Conservation (phyloP, 2,113 vertebrate genomes). For the Anarrhichthys ocellatus region DNA sequence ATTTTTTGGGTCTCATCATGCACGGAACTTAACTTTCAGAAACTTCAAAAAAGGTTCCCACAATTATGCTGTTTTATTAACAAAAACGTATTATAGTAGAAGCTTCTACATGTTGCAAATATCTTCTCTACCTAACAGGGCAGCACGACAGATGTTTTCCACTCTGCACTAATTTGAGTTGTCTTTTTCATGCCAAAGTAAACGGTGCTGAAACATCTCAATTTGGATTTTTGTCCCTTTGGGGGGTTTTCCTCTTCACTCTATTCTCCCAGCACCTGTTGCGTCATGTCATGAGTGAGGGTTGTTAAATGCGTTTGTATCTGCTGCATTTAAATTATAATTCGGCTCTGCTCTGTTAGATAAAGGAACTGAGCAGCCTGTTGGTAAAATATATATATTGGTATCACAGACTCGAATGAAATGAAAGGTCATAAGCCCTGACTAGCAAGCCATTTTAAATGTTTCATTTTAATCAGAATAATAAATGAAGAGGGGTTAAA, state of each 20-base stretch:
- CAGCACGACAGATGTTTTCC: not conserved
- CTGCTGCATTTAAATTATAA: not conserved
- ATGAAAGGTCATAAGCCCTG: not conserved
- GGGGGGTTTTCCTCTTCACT: conserved; percentile 33
- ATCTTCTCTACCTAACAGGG: not conserved
- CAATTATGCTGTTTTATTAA: not conserved
- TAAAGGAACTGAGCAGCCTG: not conserved
- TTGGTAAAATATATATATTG: not conserved
- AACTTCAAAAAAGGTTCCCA: conserved; percentile 2
- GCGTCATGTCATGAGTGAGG: conserved; percentile 24
- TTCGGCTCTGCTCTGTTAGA: not conserved
- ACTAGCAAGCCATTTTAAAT: not conserved
- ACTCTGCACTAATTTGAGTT: not conserved
- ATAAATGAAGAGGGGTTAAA: not conserved
- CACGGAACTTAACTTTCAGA: not conserved
- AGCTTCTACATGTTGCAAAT: not conserved
- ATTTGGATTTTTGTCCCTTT: not conserved
- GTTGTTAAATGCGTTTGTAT: not conserved
- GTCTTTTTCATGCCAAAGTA: not conserved
- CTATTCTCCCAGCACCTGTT: conserved; percentile 45
- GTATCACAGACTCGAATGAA: not conserved
- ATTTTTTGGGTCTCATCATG: not conserved
- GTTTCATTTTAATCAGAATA: not conserved
- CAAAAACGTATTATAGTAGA: not conserved
- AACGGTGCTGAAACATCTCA: not conserved